Conservation (phyloP, 2,888 invertebrate genomes). For the Dynastes maya region DNA sequence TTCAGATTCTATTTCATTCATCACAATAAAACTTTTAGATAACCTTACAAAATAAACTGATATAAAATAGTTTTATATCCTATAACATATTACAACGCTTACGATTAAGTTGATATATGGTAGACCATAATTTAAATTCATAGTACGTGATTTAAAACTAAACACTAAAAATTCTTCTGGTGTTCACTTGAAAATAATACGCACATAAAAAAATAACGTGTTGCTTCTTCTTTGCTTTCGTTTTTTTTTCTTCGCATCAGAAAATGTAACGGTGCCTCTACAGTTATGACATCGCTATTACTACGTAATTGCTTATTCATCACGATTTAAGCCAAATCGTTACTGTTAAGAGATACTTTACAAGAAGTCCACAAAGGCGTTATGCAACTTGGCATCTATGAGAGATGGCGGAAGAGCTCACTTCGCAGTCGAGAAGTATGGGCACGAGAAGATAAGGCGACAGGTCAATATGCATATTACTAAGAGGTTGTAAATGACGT, state of each 20-base stretch:
- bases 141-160: conserved; percentile 26
- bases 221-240: conserved; percentile 4
- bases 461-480: conserved; percentile 24
- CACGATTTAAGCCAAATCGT: conserved; percentile 24
- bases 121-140: conserved; percentile 30
- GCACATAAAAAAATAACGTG: conserved; percentile 24
- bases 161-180: conserved; percentile 32
- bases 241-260: background rate
- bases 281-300: conserved; percentile 14
- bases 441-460: conserved; percentile 16
- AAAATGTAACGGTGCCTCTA: conserved; percentile 18
- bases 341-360: conserved; percentile 4
- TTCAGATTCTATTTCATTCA: too few species aligned
- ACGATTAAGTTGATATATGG: too few species aligned
- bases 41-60: too few species aligned
- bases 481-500: conserved; percentile 12
- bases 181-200: conserved; percentile 28
- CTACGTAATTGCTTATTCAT: conserved; percentile 29
- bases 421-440: conserved; percentile 7
- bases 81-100: too few species aligned
- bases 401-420: background rate
- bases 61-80: too few species aligned
- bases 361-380: background rate
- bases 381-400: background rate
- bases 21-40: too few species aligned